A percentile compares a stretch with the other conserved stretches of the same genome.
These are phyloP conservation scores for Micromesistius poutassou DNA, from an alignment of 2,797 vertebrate genomes.

Conservation along the genomic window DNA sequence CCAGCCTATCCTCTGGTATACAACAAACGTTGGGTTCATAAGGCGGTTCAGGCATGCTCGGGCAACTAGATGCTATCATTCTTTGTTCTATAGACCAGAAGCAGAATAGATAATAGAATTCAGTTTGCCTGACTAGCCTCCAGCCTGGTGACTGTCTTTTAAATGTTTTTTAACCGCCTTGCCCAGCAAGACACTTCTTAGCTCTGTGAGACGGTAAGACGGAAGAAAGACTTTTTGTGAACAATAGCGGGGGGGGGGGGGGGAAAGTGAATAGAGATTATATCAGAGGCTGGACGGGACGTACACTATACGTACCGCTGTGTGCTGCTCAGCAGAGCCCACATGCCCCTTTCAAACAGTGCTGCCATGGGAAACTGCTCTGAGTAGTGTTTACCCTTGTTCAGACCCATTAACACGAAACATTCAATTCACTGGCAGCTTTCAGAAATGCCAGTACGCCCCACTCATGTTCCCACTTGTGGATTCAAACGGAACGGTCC, in stretches of 20 bases:
- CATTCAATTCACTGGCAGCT: constrained; percentile 5
- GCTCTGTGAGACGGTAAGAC: not conserved
- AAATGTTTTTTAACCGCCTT: not conserved
- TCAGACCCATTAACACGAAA: not conserved
- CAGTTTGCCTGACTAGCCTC: not conserved
- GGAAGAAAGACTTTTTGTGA: not conserved
- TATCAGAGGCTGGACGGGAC: not conserved
- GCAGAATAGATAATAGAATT: not conserved
- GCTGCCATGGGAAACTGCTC: not conserved
- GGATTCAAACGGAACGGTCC: not conserved
- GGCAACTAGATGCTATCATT: not conserved
- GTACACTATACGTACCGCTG: not conserved
- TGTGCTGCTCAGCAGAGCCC: not conserved
- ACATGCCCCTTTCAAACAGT: not conserved
- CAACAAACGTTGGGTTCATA: not conserved
- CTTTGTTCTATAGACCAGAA: not conserved
- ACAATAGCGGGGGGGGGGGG: not conserved
- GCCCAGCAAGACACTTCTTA: not conserved
- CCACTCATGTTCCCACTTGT: constrained; percentile 13
- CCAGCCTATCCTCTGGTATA: not conserved
- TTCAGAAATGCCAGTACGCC: not conserved
- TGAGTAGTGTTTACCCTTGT: not conserved
- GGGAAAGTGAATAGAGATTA: not conserved
- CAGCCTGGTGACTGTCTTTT: not conserved
- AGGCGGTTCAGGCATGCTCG: not conserved